Evolutionary conservation across 2,888 invertebrate species (phyloP), one percentile per base, ranked within the genome.

Genomic region (Dastarcus helophoroides): DNA sequence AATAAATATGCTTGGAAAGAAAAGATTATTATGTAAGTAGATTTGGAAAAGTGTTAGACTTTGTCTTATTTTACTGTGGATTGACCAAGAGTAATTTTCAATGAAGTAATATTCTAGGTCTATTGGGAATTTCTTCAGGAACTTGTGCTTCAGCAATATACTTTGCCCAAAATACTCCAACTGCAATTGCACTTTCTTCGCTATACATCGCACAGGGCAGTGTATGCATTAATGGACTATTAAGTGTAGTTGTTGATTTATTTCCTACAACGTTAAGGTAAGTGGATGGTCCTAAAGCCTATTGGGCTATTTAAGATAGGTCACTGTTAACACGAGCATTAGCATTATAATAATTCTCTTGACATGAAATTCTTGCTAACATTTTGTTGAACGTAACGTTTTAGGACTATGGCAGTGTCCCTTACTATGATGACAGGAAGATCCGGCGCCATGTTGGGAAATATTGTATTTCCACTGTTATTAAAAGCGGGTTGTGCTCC

Each of bases 341-440:
- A n/a, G n/a, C n/a, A n/a, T n/a, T n/a, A n/a, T n/a, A n/a, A 30
- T 14, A 28, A 25, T 7, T 13, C 21, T 27, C 7, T 21, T 33
- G 7, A 13, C 3, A 33, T 12, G 12, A 11, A 24, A 24, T 14
- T 14, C 3, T 9, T 24, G 5, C 26, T 26, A 3, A 26, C 7
- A 8, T 19, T 7, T 19, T 7, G 19, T 7, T 19, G 19, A 19
- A 19, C 8, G 8, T 19, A 19, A 7, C 31, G 27, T 58, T 62
- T 2, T 53, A 80, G 80, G 50, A 78, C 80, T 2, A 75, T 80
- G 71, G 73, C 79, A 0, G 69, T 83, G 42, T 72, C 80, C 0
- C 63, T 73, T 4, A 71, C 75, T 16, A 68, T 82, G 65, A 79
- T 81, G 77, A 64, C 65, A 26, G 82, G 80, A 2, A 65, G 81